A percentile compares a stretch with the other conserved stretches of the same genome.
phyloP scores from a whole-genome alignment of 2,888 invertebrate species.

The Leptopilina drosophilae region DNA sequence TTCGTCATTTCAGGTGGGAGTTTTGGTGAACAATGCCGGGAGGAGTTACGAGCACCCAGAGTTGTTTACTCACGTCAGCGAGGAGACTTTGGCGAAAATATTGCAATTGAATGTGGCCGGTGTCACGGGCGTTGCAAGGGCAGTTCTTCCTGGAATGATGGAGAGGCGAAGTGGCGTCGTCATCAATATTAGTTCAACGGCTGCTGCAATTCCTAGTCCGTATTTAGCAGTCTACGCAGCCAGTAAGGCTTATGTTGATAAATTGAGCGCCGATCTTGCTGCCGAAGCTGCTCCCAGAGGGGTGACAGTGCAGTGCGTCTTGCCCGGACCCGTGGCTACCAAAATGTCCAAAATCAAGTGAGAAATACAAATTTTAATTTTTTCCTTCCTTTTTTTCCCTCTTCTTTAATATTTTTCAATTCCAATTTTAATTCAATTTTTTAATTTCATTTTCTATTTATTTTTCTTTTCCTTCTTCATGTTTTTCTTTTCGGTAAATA shows the following conservation, averaged over 20 bases:
- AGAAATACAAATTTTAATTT: constrained; percentile 42
- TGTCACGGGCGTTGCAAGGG: constrained; percentile 80
- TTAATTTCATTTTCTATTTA: neutral
- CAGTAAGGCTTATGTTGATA: constrained; percentile 91
- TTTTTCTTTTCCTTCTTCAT: neutral
- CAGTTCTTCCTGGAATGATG: constrained; percentile 90
- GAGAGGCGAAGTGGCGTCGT: constrained; percentile 89
- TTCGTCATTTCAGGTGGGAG: constrained; percentile 65
- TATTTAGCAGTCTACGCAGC: constrained; percentile 91
- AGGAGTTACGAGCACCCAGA: constrained; percentile 82
- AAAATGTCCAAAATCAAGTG: constrained; percentile 90
- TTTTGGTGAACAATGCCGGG: constrained; percentile 83
- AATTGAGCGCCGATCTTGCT: constrained; percentile 87
- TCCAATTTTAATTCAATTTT: too few species aligned
- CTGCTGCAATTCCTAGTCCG: constrained; percentile 89
- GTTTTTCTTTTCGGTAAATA: neutral
- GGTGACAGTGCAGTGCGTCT: constrained; percentile 87
- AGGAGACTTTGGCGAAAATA: constrained; percentile 71
- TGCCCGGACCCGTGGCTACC: constrained; percentile 93
- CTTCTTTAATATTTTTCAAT: constrained; percentile 12
- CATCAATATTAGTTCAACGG: constrained; percentile 92
- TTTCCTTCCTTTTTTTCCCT: constrained; percentile 35
- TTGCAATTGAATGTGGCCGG: constrained; percentile 79
- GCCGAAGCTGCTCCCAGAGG: constrained; percentile 86
- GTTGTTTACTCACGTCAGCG: constrained; percentile 73